A percentile compares a stretch with the other conserved stretches of the same genome.
Evolutionary conservation across 2,797 vertebrate genomes (phyloP).

Genomic region (Triplophysa bombifrons): DNA sequence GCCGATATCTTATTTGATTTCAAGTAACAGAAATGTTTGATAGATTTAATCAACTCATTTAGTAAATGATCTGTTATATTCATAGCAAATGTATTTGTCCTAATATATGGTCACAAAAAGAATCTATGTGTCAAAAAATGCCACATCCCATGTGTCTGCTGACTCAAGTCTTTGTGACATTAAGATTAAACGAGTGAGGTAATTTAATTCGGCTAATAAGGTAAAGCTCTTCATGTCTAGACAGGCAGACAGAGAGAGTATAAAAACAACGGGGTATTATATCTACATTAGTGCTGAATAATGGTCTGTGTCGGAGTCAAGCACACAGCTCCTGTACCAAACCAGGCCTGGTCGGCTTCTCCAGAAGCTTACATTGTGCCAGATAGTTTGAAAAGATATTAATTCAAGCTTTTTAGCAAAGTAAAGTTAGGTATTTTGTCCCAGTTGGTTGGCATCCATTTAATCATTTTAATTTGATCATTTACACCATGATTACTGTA

Average conservation of each 20-base stretch:
- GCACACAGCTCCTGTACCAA: constrained; percentile 22
- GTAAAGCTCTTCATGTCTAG: constrained; percentile 55
- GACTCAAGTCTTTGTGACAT: not conserved
- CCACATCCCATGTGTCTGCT: not conserved
- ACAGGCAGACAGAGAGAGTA: constrained; percentile 36
- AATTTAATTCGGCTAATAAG: constrained; percentile 50
- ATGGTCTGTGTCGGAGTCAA: constrained; percentile 7
- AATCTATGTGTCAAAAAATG: not conserved
- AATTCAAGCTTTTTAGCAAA: no score
- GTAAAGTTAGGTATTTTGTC: no score
- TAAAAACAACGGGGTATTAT: constrained; percentile 26
- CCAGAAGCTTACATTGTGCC: not conserved
- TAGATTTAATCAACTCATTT: no score
- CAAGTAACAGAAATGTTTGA: no score
- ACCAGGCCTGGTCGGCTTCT: constrained; percentile 23
- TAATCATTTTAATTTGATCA: no score
- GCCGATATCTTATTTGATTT: no score
- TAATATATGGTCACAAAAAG: no score
- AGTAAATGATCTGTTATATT: no score
- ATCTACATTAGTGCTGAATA: constrained; percentile 25
- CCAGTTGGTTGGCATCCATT: no score
- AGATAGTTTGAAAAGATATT: not conserved
- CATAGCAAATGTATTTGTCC: no score
- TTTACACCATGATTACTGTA: no score
- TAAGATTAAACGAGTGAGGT: constrained; percentile 34